Base-by-base conservation (phyloP, 2,888 invertebrate species). In the Eledone cirrhosa region DNA sequence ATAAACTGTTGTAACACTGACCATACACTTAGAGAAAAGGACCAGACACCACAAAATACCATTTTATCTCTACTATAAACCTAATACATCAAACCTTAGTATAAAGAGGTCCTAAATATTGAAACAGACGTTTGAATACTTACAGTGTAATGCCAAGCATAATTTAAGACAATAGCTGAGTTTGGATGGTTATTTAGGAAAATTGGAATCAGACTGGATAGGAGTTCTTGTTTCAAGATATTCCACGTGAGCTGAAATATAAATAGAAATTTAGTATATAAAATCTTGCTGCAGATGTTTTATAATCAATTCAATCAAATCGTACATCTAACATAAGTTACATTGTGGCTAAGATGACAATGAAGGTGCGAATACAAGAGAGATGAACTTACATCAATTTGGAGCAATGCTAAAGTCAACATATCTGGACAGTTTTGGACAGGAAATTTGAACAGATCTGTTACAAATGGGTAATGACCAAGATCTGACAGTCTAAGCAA, bases 131-230 rank as follows among this genome's bases (percentile, higher is more conserved):
- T 41, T 5, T 11, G 11, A 41, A 11, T 41, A 53, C 65, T 75
- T 86, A 92, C 91, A 89, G 91, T 95, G 78, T 94, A 94, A 89
- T 97, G 96, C 99, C 99, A 99, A 5, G 97, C 97, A 89, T 97
- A 96, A 91, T 98, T 97, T 79, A 99, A 92, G 82, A 99, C 96
- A n/a, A 96, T 95, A 41, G 95, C 97, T 0, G 98, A 96, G 91
- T 99, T 99, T 0, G 97, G 96, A 92, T 99, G 98, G 91, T 96
- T 97, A 59, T 95, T 95, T 79, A 99, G 92, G 91, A 99, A 98
- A 85, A 97, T 95, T 3, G 97, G 97, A 90, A 99, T 95, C 53
- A 99, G 92, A 78, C 94, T 95, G 74, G 95, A 94, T 83, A 99
- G 93, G 79, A 99, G 92, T 89, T 98, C 98, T 91, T 96, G 96